These are phyloP conservation scores for Hyposoter didymator DNA, from an alignment of 2,888 invertebrate genomes.

Conservation along the genomic window DNA sequence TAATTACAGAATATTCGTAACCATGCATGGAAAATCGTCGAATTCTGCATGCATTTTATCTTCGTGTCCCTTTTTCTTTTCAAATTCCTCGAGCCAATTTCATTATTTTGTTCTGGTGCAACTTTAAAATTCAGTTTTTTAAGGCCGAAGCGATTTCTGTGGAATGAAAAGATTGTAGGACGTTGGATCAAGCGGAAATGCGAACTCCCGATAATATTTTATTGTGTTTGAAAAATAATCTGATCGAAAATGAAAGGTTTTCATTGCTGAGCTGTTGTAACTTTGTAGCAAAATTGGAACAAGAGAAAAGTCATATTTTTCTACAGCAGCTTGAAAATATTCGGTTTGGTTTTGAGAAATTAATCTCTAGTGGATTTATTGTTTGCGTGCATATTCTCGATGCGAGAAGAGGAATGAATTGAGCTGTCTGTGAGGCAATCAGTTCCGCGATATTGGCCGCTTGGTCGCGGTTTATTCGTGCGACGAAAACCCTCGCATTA, in stretches of 20 bases:
- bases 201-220: background rate
- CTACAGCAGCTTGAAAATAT: too few relatives aligned
- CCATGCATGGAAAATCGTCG: too few relatives aligned
- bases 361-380: background rate
- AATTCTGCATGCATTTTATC: background rate
- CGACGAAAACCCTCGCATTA: slow-evolving; percentile 61
- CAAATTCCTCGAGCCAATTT: background rate
- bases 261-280: too few relatives aligned
- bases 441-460: slow-evolving; percentile 58
- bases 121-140: background rate
- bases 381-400: background rate
- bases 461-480: slow-evolving; percentile 52
- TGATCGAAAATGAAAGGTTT: too few relatives aligned
- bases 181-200: background rate
- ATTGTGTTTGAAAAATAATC: background rate
- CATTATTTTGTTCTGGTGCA: background rate
- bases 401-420: slow-evolving; percentile 47
- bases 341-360: background rate
- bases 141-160: background rate
- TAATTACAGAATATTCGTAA: too few relatives aligned
- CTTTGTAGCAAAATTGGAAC: too few relatives aligned
- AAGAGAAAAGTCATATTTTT: too few relatives aligned
- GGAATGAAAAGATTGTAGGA: background rate
- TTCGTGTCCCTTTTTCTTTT: background rate
- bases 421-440: slow-evolving; percentile 59